Evolutionary conservation across 53 echinoderm and acorn worm genomes (phyloP), one percentile per base, ranked within the genome.

Genomic region (Echinometra lucunter): DNA sequence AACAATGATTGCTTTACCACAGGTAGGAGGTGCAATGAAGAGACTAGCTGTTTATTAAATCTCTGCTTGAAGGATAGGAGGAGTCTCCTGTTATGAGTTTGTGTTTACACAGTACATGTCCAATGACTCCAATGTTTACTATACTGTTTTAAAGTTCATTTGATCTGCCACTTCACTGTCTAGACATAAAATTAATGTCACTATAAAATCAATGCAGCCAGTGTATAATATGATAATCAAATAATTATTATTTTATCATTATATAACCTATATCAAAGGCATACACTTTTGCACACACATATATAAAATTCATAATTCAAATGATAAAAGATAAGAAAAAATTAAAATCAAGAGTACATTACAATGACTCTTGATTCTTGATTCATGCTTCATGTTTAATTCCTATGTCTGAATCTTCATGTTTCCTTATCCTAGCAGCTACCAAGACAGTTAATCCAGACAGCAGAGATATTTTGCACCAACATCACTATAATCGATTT

Each of bases 1-100:
- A 49, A 45, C 44, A 47, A 85, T 85, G 49, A 85, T 85, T 85
- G 85, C 85, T 85, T 85, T 85, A 85, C 49, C 85, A 85, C 49
- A 47, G 85, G 85, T 47, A 49, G 18, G 19, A 42, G 42, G 42
- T 85, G 49, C 27, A 49, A 47, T 85, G 28, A 45, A 1, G 30
- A 47, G 82, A 27, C 45, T 74, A 37, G 78, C 27, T 85, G 85
- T 25, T 85, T 85, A 85, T 85, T 85, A 49, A 49, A 85, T n/a
- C 85, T 85, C 53, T 2, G 85, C 85, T 2, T 27, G 85, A 47
- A 85, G 44, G 4, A 4, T 15, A 45, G n/a, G 28, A 40, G 28
- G 27, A 47, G 30, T 47, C 49, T 85, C 49, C 49, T 27, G 7
- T 2, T 27, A 18, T 4, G 15, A 34, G 13, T 35, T 37, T 10